Evolutionary conservation across 2,888 invertebrate species (phyloP).

Genomic region (Eupeodes luniger): DNA sequence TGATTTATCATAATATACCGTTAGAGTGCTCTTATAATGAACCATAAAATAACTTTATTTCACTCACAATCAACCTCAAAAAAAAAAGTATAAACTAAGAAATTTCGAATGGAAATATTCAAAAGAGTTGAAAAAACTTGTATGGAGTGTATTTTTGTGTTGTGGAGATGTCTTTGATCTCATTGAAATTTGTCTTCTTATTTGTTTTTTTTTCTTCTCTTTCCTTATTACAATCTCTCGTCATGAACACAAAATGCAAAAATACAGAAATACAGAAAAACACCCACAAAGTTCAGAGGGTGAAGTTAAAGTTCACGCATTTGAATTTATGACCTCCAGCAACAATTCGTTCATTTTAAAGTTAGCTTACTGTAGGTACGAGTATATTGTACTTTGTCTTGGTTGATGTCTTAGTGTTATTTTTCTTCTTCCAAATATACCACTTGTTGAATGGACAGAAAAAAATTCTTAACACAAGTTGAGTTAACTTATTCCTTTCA

Average conservation of each 20-base stretch:
- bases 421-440: not conserved
- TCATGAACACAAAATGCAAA: conserved; percentile 1
- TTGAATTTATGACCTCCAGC: conserved; percentile 35
- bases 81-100: not conserved
- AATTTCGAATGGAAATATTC: not conserved
- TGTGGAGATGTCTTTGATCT: conserved; percentile 10
- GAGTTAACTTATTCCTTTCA: conserved; percentile 2
- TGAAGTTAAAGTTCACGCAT: conserved; percentile 1
- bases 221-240: conserved; percentile 4
- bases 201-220: too few species aligned
- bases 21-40: not conserved
- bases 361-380: not conserved
- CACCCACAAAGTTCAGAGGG: not conserved
- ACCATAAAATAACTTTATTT: not conserved
- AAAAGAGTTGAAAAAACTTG: conserved; percentile 10
- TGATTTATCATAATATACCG: not conserved
- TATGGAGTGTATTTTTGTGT: conserved; percentile 5
- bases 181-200: conserved; percentile 1
- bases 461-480: conserved; percentile 22
- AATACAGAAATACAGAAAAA: not conserved
- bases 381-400: not conserved
- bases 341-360: conserved; percentile 16
- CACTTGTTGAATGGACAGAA: conserved; percentile 16
- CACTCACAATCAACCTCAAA: conserved; percentile 13
- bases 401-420: not conserved